These are phyloP conservation scores for Spheniscus mendiculus DNA, from an alignment of 2,113 vertebrate species.

Conservation along the genomic window DNA sequence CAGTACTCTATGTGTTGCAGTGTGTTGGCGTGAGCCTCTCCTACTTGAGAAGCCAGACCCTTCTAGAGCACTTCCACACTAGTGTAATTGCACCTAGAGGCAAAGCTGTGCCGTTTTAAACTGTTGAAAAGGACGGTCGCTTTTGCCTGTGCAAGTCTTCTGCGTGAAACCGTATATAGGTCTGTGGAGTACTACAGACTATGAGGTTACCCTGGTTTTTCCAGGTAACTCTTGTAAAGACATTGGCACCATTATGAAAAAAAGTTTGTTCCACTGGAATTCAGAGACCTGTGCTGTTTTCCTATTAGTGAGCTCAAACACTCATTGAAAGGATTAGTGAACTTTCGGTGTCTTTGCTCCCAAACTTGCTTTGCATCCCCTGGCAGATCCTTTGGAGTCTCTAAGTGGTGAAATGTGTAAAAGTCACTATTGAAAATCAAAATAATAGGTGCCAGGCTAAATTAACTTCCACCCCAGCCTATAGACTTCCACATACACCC, in stretches of 20 bases:
- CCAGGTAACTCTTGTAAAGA: not conserved
- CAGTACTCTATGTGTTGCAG: not conserved
- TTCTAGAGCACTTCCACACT: not conserved
- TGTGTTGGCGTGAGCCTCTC: not conserved
- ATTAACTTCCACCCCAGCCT: not conserved
- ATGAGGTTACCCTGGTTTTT: not conserved
- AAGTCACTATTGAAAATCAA: not conserved
- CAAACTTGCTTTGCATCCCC: not conserved
- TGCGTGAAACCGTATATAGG: accelerated
- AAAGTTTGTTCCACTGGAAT: not conserved
- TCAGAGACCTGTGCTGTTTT: not conserved
- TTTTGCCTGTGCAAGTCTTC: not conserved
- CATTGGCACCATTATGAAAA: not conserved
- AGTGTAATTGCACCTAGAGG: not conserved
- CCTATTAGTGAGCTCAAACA: not conserved
- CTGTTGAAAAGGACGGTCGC: not conserved
- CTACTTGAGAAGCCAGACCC: not conserved
- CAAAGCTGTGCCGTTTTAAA: not conserved
- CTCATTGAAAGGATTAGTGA: not conserved
- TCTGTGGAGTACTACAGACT: not conserved
- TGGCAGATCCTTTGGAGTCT: not conserved
- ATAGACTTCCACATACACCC: not conserved
- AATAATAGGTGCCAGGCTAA: not conserved
- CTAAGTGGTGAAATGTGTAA: not conserved
- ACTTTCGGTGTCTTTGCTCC: not conserved